phyloP scores from a whole-genome alignment of 2,113 vertebrate species.

The Entelurus aequoreus region DNA sequence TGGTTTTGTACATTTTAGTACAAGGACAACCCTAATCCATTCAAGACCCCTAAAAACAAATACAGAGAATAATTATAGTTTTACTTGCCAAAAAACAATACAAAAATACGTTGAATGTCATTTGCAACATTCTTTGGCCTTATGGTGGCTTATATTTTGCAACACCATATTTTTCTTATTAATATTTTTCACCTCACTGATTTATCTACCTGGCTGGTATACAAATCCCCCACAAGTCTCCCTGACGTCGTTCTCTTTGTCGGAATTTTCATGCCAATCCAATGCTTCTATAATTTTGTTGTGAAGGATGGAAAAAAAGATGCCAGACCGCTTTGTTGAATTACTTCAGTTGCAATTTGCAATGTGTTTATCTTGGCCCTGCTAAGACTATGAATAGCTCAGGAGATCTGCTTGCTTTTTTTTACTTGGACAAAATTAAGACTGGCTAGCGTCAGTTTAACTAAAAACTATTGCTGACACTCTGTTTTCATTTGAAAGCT shows the following conservation, averaged over 20 bases:
- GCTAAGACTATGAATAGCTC: conserved; percentile 4
- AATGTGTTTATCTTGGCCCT: conserved; percentile 1
- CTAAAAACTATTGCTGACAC: too few species aligned
- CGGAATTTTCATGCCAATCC: conserved; percentile 6
- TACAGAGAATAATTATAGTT: too few species aligned
- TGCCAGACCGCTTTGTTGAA: conserved; percentile 14
- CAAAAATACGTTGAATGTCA: too few species aligned
- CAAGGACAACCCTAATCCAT: too few species aligned
- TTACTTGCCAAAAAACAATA: too few species aligned
- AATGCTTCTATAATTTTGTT: conserved; percentile 8
- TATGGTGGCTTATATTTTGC: too few species aligned
- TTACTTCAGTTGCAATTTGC: conserved; percentile 20
- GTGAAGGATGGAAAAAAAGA: not conserved
- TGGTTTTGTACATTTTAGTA: too few species aligned
- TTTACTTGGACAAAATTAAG: not conserved
- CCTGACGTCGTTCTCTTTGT: not conserved
- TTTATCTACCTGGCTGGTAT: not conserved
- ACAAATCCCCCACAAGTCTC: conserved; percentile 1
- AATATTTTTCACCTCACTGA: not conserved
- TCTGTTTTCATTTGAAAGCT: too few species aligned
- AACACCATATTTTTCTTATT: too few species aligned
- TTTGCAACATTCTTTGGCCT: too few species aligned
- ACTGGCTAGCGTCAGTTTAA: not conserved
- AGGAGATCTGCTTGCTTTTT: not conserved
- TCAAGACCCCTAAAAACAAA: too few species aligned